phyloP scores from a whole-genome alignment of 2,888 invertebrate species.

The Conomelus anceps region DNA sequence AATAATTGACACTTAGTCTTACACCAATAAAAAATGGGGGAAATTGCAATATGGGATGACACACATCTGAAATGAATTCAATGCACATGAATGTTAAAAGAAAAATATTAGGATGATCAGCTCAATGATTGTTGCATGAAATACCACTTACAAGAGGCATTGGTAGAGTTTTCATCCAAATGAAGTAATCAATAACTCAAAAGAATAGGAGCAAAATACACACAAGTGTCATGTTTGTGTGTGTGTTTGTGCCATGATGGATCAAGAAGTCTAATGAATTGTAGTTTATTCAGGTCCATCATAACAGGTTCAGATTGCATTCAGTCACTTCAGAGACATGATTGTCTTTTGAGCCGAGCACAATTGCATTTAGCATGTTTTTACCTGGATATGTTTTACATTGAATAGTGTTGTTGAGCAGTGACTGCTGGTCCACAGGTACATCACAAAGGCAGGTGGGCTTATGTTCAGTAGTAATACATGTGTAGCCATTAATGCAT shows the following conservation, averaged over 20 bases:
- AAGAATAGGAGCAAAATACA: conserved; percentile 5
- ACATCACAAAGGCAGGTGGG: conserved; percentile 51
- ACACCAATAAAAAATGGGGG: too few relatives aligned
- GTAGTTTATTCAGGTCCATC: not conserved
- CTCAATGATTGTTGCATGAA: not conserved
- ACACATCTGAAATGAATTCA: not conserved
- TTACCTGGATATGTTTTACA: conserved; percentile 59
- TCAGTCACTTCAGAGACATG: not conserved
- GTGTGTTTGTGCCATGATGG: conserved; percentile 19
- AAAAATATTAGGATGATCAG: not conserved
- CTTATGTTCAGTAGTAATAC: conserved; percentile 49
- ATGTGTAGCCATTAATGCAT: conserved; percentile 44
- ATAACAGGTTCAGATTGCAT: not conserved
- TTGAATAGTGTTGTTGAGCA: conserved; percentile 41
- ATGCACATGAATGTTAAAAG: not conserved
- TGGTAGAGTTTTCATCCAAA: not conserved
- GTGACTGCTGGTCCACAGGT: conserved; percentile 40
- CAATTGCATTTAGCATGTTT: conserved; percentile 26
- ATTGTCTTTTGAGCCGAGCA: not conserved
- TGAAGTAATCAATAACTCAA: conserved; percentile 3
- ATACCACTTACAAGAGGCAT: not conserved
- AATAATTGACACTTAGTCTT: too few relatives aligned
- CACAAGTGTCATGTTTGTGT: conserved; percentile 23
- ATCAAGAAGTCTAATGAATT: conserved; percentile 7
- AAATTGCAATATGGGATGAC: too few relatives aligned